phyloP scores from a whole-genome alignment of 2,888 invertebrate species.

The Drosophila longiperda region DNA sequence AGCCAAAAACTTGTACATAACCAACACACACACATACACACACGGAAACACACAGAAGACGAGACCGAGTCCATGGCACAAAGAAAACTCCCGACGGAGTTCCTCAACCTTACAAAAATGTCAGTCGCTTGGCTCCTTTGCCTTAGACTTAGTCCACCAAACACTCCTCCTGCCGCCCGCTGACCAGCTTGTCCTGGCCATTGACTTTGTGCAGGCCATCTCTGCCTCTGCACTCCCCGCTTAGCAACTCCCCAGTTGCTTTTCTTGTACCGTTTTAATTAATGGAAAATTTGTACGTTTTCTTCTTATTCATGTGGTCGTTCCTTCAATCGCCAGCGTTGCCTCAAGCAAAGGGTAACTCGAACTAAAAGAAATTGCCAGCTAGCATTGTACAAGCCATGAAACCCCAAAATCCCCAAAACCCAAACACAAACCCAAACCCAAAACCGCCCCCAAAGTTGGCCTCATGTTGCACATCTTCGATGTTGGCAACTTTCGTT shows the following conservation, averaged over 20 bases:
- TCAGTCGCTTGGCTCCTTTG: slow-evolving; percentile 45
- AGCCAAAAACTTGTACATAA: slow-evolving; percentile 41
- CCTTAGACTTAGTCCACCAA: slow-evolving; percentile 21
- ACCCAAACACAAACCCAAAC: slow-evolving; percentile 1
- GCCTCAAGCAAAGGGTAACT: slow-evolving; percentile 57
- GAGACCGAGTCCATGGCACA: slow-evolving; percentile 17
- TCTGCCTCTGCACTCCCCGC: background rate
- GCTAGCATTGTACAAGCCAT: slow-evolving; percentile 32
- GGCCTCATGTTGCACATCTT: slow-evolving; percentile 38
- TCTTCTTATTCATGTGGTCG: slow-evolving; percentile 69
- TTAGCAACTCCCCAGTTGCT: slow-evolving; percentile 40
- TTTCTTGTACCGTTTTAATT: slow-evolving; percentile 76
- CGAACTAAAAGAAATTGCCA: slow-evolving; percentile 55
- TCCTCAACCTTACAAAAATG: slow-evolving; percentile 73
- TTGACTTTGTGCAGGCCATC: slow-evolving; percentile 41
- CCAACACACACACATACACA: slow-evolving; percentile 2
- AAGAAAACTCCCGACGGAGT: slow-evolving; percentile 72
- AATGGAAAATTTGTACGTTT: slow-evolving; percentile 76
- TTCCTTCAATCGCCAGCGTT: slow-evolving; percentile 50
- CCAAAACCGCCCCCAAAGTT: slow-evolving; percentile 15
- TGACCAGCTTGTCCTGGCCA: slow-evolving; percentile 28
- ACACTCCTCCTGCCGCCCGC: slow-evolving; percentile 10
- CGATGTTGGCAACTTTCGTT: slow-evolving; percentile 43
- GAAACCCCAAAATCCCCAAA: slow-evolving; percentile 16
- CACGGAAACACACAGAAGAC: background rate